Percentiles rank a stretch among this genome's conserved stretches.
These are phyloP conservation scores for Clepsis dumicolana DNA, from an alignment of 2,888 invertebrate genomes.

Conservation along the genomic window DNA sequence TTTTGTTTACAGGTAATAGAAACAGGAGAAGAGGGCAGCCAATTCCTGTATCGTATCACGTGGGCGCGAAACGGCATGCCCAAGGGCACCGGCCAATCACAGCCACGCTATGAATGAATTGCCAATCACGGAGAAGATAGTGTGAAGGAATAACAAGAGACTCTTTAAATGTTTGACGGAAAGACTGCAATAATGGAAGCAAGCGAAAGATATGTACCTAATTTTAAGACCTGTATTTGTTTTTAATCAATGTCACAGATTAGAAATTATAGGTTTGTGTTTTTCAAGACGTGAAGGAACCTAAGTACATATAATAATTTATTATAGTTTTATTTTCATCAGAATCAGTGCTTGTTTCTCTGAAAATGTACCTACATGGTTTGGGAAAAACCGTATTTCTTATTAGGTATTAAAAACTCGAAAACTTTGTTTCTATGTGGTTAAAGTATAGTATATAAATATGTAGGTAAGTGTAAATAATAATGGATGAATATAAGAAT, in stretches of 20 bases:
- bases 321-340: too few species aligned
- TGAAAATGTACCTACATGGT: too few species aligned
- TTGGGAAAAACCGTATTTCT: too few species aligned
- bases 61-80: conserved; percentile 80
- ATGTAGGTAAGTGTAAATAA: conserved; percentile 2
- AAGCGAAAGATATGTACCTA: background rate
- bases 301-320: too few species aligned
- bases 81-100: conserved; percentile 61
- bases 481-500: background rate
- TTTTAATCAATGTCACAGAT: too few species aligned
- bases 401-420: background rate
- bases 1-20: conserved; percentile 78
- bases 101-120: conserved; percentile 76
- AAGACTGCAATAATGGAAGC: background rate
- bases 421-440: background rate
- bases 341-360: too few species aligned
- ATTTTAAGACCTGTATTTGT: background rate
- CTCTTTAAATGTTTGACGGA: background rate
- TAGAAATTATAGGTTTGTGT: too few species aligned
- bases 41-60: conserved; percentile 87
- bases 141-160: conserved; percentile 14
- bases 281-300: too few species aligned
- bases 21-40: conserved; percentile 87
- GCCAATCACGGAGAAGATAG: conserved; percentile 11
- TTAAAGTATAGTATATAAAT: background rate